Base-by-base conservation (phyloP, 1,140 invertebrate genomes). In the Drosophila repletoides region DNA sequence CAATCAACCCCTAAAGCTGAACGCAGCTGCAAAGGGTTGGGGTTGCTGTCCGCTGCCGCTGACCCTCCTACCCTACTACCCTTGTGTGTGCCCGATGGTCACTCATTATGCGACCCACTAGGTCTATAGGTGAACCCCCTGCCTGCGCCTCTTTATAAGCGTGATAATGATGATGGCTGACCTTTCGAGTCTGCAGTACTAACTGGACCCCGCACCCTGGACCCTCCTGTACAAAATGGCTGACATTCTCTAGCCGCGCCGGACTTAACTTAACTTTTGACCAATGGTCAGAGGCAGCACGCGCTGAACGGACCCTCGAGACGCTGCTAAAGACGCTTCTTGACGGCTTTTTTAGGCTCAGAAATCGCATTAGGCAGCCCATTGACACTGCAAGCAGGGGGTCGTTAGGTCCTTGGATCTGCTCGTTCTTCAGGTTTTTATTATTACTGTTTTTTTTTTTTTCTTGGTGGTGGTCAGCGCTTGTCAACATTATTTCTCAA, bases 121-220 rank as follows among this genome's bases (percentile, higher is more conserved):
- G 9, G 9, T 24, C n/a, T 43, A 10, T 19, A n/a, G n/a, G n/a
- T n/a, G n/a, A 10, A 15, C 34, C 36, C 17, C 10, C 19, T 1
- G 48, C 19, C 19, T 15, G 52, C 45, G 48, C 58, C 34, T 41
- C 58, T 48, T 86, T 80, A 86, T 88, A 88, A 88, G 84, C 79
- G 86, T 88, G 84, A 88, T 88, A 88, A 88, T 88, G 84, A 88
- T 84, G 80, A 86, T 86, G 84, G 84, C 84, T 88, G 84, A 88
- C 84, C 84, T 88, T 66, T 88, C 17, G 36, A 45, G 43, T 29
- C 14, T 14, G 24, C 12, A 17, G 9, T 2, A 6, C 17, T 34
- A 2, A 5, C 6, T 7, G 36, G 10, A 21, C 24, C 22, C 2
- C 22, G 2, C 24, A n/a, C 9, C 14, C 9, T 10, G 38, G 5